Evolutionary conservation across 2,113 vertebrate genomes (phyloP).

Genomic region (Hippocampus abdominalis): DNA sequence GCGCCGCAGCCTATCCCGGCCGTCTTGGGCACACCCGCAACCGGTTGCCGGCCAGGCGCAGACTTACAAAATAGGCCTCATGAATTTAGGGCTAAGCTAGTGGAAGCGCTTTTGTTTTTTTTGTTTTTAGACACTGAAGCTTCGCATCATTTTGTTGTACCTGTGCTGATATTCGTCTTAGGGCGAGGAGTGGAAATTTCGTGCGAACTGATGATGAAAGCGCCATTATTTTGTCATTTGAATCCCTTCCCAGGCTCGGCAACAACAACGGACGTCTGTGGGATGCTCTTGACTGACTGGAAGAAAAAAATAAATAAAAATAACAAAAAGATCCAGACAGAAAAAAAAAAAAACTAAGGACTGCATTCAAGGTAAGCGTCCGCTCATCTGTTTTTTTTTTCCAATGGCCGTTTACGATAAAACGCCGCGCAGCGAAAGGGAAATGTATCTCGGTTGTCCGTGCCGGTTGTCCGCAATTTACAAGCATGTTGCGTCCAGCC

Average conservation of each 20-base stretch:
- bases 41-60: too few species aligned
- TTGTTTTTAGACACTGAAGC: background rate
- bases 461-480: background rate
- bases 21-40: too few species aligned
- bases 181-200: background rate
- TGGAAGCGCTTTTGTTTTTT: too few species aligned
- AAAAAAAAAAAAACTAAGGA: background rate
- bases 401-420: background rate
- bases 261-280: constrained; percentile 1
- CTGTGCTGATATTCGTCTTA: background rate
- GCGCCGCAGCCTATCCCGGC: too few species aligned
- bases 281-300: background rate
- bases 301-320: background rate
- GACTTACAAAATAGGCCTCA: too few species aligned
- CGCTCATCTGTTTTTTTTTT: constrained; percentile 14
- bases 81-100: background rate
- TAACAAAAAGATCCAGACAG: background rate
- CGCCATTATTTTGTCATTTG: background rate
- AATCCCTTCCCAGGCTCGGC: background rate
- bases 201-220: background rate
- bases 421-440: background rate
- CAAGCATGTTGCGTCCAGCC: background rate
- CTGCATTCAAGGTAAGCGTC: constrained; percentile 29
- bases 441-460: background rate
- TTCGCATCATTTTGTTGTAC: background rate